These are phyloP conservation scores for Rhynchotus rufescens DNA, from an alignment of 2,797 vertebrate species.

Conservation along the genomic window DNA sequence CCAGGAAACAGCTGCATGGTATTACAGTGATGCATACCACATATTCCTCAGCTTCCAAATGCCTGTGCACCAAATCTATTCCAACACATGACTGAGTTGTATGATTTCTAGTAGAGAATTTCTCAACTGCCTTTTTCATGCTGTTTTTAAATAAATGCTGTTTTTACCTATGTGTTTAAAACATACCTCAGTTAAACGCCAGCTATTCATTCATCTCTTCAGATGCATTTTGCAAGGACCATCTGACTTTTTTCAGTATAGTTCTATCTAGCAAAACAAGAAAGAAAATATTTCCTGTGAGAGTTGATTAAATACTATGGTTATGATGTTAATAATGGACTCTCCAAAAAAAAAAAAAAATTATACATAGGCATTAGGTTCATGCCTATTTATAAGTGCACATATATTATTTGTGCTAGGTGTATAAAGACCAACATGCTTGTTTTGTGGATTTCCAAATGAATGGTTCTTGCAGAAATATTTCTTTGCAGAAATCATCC, in stretches of 20 bases:
- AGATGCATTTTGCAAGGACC: background rate
- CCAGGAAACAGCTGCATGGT: slow-evolving; percentile 73
- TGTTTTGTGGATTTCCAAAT: background rate
- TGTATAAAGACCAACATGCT: background rate
- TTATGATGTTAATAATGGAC: background rate
- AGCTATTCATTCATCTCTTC: background rate
- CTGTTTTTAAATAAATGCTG: background rate
- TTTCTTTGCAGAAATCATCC: background rate
- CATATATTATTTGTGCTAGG: background rate
- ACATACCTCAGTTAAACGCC: background rate
- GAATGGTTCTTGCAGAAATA: background rate
- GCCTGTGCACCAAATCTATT: slow-evolving; percentile 24
- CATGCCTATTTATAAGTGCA: accelerated
- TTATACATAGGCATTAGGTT: background rate
- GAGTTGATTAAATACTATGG: background rate
- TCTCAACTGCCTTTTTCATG: background rate
- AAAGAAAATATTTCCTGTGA: background rate
- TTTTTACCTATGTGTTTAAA: background rate
- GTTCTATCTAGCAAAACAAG: background rate
- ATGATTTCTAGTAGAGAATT: slow-evolving; percentile 38
- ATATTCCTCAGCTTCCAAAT: slow-evolving; percentile 57
- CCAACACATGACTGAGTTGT: slow-evolving; percentile 6
- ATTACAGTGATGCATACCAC: slow-evolving; percentile 65
- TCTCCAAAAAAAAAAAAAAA: background rate
- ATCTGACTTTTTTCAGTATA: background rate